Conservation (phyloP, 1,140 invertebrate genomes). For the Drosophila asahinai region DNA sequence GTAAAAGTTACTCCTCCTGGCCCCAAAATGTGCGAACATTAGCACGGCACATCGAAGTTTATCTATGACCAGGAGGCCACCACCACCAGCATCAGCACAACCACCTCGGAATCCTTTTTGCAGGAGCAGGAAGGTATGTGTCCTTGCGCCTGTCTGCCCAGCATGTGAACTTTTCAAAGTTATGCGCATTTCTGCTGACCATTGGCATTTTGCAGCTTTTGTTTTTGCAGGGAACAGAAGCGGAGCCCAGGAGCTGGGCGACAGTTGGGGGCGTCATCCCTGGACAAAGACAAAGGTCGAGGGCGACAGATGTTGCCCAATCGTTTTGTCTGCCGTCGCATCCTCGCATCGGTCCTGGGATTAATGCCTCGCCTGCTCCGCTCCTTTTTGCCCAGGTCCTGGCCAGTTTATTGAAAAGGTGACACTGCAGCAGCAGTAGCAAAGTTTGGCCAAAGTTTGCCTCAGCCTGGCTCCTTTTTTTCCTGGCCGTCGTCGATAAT, state of each 20-base stretch:
- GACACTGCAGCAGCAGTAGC: slow-evolving; percentile 58
- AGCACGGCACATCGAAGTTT: slow-evolving; percentile 63
- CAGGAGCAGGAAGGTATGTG: slow-evolving; percentile 24
- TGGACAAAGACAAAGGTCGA: slow-evolving; percentile 68
- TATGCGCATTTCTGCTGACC: slow-evolving; percentile 82
- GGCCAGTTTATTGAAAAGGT: slow-evolving; percentile 81
- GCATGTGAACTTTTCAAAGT: slow-evolving; percentile 78
- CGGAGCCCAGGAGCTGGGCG: not conserved
- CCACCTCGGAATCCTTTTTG: slow-evolving; percentile 7
- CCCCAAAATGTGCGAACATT: slow-evolving; percentile 74
- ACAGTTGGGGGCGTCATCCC: slow-evolving; percentile 32
- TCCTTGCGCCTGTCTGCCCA: slow-evolving; percentile 50
- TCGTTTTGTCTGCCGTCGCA: slow-evolving; percentile 70
- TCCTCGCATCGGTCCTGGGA: slow-evolving; percentile 68
- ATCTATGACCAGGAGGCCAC: slow-evolving; percentile 39
- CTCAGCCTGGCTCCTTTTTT: slow-evolving; percentile 21
- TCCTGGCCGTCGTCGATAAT: slow-evolving; percentile 62
- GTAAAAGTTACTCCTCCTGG: slow-evolving; percentile 10
- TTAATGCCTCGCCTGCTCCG: slow-evolving; percentile 66
- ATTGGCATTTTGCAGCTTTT: slow-evolving; percentile 82
- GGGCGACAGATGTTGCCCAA: slow-evolving; percentile 75
- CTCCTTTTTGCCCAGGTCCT: slow-evolving; percentile 41
- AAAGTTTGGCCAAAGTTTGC: slow-evolving; percentile 64
- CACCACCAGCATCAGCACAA: not conserved
- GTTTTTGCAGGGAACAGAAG: slow-evolving; percentile 56